A percentile compares a stretch with the other conserved stretches of the same genome.
Conservation (phyloP, 2,888 invertebrate species). For the Napeogenes inachia region DNA sequence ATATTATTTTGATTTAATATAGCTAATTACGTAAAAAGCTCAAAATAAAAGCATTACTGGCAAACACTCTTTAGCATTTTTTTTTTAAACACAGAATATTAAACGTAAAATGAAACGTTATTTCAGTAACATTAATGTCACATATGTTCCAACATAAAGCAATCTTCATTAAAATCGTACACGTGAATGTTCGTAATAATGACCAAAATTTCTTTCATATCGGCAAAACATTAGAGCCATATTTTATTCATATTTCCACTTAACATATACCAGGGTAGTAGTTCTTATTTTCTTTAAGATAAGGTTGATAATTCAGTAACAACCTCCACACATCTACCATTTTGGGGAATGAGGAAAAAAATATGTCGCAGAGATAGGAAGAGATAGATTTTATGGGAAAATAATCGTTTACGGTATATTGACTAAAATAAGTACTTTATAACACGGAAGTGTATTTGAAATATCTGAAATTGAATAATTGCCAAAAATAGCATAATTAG, state of each 20-base stretch:
- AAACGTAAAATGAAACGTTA: too few species aligned
- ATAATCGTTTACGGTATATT: constrained; percentile 13
- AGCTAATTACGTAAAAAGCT: too few species aligned
- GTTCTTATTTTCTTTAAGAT: background rate
- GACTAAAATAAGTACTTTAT: background rate
- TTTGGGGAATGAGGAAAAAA: constrained; percentile 3
- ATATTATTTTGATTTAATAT: too few species aligned
- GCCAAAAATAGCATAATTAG: too few species aligned
- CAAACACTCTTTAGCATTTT: too few species aligned
- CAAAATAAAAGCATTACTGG: too few species aligned
- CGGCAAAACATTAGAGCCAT: constrained; percentile 7
- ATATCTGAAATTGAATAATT: background rate
- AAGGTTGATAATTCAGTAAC: constrained; percentile 2
- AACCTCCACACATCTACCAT: background rate
- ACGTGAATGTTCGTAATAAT: background rate
- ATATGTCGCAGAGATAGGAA: constrained; percentile 11
- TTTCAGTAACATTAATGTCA: too few species aligned
- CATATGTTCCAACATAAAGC: too few species aligned
- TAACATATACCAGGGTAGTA: background rate
- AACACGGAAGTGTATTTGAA: background rate
- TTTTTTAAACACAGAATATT: too few species aligned
- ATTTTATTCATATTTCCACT: constrained; percentile 12
- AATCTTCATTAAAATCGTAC: too few species aligned
- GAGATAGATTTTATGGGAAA: constrained; percentile 15
- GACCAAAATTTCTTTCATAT: constrained; percentile 9